Base-by-base conservation (phyloP, 2,888 invertebrate species). In the Eucera pruinosa region DNA sequence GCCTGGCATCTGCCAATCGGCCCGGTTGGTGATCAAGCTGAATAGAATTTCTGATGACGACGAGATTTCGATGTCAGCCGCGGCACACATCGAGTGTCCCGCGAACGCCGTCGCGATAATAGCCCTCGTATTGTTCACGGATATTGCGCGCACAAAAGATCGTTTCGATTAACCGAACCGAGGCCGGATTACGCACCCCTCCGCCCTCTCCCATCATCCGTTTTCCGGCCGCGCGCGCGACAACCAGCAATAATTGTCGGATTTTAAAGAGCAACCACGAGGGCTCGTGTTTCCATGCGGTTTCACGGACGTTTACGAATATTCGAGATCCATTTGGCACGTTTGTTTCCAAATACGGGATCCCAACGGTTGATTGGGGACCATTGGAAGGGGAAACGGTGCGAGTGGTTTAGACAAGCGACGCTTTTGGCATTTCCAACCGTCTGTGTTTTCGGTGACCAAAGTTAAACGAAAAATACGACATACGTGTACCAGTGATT, bases 41-140 rank as follows among this genome's bases (percentile, higher is more conserved):
- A 52, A 77, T 75, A 62, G 68, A 75, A 77, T 77, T 62, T 62
- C 68, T 62, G 75, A 50, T 75, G 57, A 62, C 39, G 65, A 54
- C 33, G 75, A 50, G 75, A 75, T 77, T 68, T 75, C 33, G 62
- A 62, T 68, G 67, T 45, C 57, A 45, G 13, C 45, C 36, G 23
- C 15, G 23, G 1, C 27, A 15, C 27, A 11, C 36, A 23, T 20
- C 13, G 39, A 52, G 52, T 23, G 18, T 39, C 43, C 20, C 33
- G 30, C 23, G 39, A n/a, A 45, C 50, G 27, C 50, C 52, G 20
- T 45, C 50, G 23, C 57, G 57, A 74, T 74, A 74, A 72, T 57
- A 23, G 43, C 55, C 2, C 27, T 20, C 23, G 39, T 20, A 73
- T 73, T 73, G 60, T 72, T 43, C 71, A 18, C 61, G 48, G 62